phyloP scores from a whole-genome alignment of 2,113 vertebrate genomes.

The Mus spicilegus region DNA sequence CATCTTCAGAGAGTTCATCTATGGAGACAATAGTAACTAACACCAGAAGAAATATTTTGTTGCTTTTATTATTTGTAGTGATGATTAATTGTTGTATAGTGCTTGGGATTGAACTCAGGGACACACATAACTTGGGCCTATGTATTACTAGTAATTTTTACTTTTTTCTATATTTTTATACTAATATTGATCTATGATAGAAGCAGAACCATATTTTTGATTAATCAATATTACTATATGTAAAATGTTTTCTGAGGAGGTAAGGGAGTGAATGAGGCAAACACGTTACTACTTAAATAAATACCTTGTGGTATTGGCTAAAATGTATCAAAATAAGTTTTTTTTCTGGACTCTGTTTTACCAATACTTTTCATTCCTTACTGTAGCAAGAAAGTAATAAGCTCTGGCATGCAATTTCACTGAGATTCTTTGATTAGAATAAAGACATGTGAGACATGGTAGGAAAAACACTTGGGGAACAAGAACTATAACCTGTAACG shows the following conservation, averaged over 20 bases:
- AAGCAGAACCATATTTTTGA: neutral
- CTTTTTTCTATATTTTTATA: neutral
- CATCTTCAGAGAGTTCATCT: neutral
- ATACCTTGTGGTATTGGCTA: neutral
- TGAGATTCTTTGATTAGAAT: neutral
- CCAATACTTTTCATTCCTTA: neutral
- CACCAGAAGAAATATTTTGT: neutral
- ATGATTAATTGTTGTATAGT: neutral
- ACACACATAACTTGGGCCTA: neutral
- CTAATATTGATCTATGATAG: neutral
- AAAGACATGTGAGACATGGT: neutral
- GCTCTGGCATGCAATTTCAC: neutral
- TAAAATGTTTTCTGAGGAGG: neutral
- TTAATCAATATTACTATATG: neutral
- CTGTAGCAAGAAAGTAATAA: neutral
- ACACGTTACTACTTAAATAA: neutral
- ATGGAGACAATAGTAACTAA: neutral
- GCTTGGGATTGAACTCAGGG: neutral
- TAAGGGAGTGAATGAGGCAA: neutral
- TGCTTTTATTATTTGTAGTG: neutral
- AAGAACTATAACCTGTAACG: neutral
- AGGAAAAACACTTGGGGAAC: neutral
- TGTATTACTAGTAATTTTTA: neutral
- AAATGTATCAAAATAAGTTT: neutral
- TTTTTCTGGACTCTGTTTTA: neutral